Percentiles rank a stretch among this genome's conserved stretches.
Conservation (phyloP, 2,797 vertebrate genomes). For the Pangasius djambal region DNA sequence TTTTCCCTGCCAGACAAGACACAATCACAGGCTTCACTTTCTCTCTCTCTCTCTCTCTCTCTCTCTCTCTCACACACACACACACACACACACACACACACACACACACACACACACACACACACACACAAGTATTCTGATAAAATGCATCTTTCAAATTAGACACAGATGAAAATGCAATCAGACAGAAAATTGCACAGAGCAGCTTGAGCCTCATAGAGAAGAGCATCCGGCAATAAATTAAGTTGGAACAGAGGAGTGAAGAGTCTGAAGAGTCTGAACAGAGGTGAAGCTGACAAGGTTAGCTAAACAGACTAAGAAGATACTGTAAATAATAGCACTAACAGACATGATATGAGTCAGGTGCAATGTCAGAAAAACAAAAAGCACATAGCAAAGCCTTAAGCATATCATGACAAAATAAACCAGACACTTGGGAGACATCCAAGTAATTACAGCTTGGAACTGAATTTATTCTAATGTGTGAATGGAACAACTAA, state of each 20-base stretch:
- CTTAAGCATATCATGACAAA: neutral
- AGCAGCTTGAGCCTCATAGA: conserved; percentile 45
- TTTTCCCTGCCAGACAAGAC: conserved; percentile 45
- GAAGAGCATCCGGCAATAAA: conserved; percentile 51
- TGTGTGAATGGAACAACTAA: neutral
- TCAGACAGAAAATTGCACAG: conserved; percentile 57
- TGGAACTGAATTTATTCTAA: neutral
- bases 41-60: neutral
- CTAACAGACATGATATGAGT: conserved; percentile 10
- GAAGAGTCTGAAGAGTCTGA: conserved; percentile 9
- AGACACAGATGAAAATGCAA: conserved; percentile 57
- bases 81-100: neutral
- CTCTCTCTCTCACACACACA: neutral
- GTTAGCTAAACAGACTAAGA: conserved; percentile 35
- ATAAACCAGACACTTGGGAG: neutral
- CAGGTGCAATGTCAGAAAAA: conserved; percentile 20
- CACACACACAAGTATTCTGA: conserved; percentile 26
- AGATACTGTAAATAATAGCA: conserved; percentile 37
- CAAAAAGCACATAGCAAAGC: neutral
- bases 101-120: neutral
- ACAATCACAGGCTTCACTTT: conserved; percentile 24
- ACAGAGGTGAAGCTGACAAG: conserved; percentile 5
- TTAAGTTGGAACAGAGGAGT: conserved; percentile 36
- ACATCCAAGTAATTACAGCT: neutral
- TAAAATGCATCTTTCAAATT: conserved; percentile 58